phyloP scores from a whole-genome alignment of 2,888 invertebrate genomes.

The Lordiphosa andalusiaca region DNA sequence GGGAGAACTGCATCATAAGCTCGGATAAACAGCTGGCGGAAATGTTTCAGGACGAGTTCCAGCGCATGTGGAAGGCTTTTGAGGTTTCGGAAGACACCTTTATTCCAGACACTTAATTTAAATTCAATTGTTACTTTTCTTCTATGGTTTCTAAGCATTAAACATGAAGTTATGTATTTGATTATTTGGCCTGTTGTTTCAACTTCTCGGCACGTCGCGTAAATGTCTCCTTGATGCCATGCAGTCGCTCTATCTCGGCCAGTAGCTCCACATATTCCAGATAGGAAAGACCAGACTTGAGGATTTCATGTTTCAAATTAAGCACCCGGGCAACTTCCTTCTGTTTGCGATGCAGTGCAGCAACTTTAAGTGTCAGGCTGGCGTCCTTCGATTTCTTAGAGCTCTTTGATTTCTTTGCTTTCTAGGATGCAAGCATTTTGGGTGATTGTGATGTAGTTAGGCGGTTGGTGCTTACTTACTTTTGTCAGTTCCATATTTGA shows the following conservation, averaged over 20 bases:
- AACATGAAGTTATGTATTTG: neutral
- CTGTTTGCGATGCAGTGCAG: slow-evolving; percentile 49
- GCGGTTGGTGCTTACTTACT: slow-evolving; percentile 9
- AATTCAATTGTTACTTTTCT: neutral
- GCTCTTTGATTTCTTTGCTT: slow-evolving; percentile 50
- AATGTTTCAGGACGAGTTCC: slow-evolving; percentile 70
- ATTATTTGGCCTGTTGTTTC: slow-evolving; percentile 55
- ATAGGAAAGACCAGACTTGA: slow-evolving; percentile 64
- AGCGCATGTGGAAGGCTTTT: slow-evolving; percentile 76
- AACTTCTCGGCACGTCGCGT: slow-evolving; percentile 49
- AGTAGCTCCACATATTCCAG: slow-evolving; percentile 70
- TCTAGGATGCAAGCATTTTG: slow-evolving; percentile 23
- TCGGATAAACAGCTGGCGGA: slow-evolving; percentile 48
- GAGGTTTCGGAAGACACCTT: slow-evolving; percentile 3
- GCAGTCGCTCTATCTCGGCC: slow-evolving; percentile 64
- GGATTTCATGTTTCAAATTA: slow-evolving; percentile 60
- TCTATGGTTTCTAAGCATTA: slow-evolving; percentile 1
- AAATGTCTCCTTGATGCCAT: slow-evolving; percentile 58
- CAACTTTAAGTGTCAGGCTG: slow-evolving; percentile 38
- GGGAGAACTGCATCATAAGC: slow-evolving; percentile 76
- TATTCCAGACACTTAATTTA: neutral
- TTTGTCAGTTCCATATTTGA: slow-evolving; percentile 23
- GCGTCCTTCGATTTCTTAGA: slow-evolving; percentile 54
- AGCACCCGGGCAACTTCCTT: slow-evolving; percentile 68
- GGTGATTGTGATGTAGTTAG: neutral